These are phyloP conservation scores for Sarcophaga variegata DNA, from an alignment of 2,888 invertebrate genomes.

Conservation along the genomic window DNA sequence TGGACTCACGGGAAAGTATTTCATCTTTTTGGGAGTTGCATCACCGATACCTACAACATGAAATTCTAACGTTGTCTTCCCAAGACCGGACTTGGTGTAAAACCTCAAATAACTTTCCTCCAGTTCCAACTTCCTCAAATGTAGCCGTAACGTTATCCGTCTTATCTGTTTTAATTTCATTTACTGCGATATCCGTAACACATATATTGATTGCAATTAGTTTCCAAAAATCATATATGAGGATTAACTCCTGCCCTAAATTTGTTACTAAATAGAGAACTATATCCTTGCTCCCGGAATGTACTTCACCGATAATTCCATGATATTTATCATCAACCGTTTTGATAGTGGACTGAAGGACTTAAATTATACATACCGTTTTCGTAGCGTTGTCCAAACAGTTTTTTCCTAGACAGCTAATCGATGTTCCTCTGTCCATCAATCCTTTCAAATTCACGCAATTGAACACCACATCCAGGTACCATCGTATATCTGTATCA, in stretches of 20 bases:
- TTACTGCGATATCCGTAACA: not conserved
- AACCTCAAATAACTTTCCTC: slow-evolving; percentile 12
- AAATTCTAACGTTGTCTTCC: slow-evolving; percentile 35
- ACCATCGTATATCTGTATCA: too few relatives aligned
- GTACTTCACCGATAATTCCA: not conserved
- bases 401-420: slow-evolving; percentile 1
- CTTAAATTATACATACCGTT: not conserved
- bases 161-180: not conserved
- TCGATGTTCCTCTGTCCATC: not conserved
- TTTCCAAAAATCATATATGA: not conserved
- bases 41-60: slow-evolving; percentile 30
- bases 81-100: slow-evolving; percentile 21
- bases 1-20: slow-evolving; percentile 21
- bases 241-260: not conserved
- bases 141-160: not conserved
- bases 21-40: slow-evolving; percentile 24
- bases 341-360: not conserved
- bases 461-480: too few relatives aligned
- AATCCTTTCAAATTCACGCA: not conserved
- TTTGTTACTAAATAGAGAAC: not conserved
- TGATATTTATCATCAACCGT: not conserved
- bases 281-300: not conserved
- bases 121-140: not conserved
- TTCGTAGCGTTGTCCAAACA: not conserved
- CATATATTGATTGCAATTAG: not conserved